These are phyloP conservation scores for Rousettus madagascariensis DNA, from an alignment of 2,797 vertebrate genomes.

Conservation along the genomic window DNA sequence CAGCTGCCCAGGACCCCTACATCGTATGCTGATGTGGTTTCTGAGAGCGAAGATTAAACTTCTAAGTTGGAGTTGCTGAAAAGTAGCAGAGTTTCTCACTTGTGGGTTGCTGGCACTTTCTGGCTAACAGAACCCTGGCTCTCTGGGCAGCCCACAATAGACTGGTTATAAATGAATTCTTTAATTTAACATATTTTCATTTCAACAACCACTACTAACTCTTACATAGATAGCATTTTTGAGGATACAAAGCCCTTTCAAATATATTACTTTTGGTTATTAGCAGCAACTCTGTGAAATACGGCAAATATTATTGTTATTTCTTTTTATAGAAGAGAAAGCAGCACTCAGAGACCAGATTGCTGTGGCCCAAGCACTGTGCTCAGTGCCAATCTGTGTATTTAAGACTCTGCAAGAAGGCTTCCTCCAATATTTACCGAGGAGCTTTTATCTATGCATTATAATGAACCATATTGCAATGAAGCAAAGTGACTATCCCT, in stretches of 20 bases:
- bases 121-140: neutral
- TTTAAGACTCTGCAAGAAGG: neutral
- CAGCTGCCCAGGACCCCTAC: neutral
- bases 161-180: neutral
- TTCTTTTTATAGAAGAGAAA: constrained; percentile 40
- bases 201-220: neutral
- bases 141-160: neutral
- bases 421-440: constrained; percentile 23
- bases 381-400: neutral
- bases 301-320: neutral
- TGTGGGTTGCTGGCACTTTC: neutral
- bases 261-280: constrained; percentile 16
- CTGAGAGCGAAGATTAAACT: neutral
- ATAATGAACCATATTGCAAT: constrained; percentile 16
- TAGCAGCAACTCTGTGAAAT: constrained; percentile 5
- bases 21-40: neutral
- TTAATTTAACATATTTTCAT: constrained; percentile 2
- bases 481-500: neutral
- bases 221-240: neutral
- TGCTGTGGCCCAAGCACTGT: neutral
- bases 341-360: neutral
- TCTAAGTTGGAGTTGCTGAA: neutral
- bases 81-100: neutral
- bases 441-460: constrained; percentile 39
- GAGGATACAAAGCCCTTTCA: constrained; percentile 6